Percentiles rank a stretch among this genome's conserved stretches.
Evolutionary conservation across 2,797 vertebrate genomes (phyloP).

Genomic region (Petrocephalus schoutedeni): DNA sequence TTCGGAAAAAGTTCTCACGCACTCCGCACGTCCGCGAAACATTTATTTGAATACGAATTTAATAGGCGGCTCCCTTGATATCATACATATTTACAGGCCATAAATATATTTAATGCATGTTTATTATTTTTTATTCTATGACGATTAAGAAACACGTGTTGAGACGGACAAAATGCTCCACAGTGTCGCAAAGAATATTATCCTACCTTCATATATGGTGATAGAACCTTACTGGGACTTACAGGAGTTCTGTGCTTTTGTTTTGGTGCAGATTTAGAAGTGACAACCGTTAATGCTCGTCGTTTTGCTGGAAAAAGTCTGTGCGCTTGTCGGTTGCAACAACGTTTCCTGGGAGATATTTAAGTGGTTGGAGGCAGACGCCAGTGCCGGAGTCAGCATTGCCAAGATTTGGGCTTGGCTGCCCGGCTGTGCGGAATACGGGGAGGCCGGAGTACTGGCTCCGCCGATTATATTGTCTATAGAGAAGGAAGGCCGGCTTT

Average conservation of each 20-base stretch:
- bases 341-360: conserved; percentile 79
- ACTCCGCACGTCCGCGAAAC: conserved; percentile 1
- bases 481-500: conserved; percentile 79
- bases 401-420: conserved; percentile 87
- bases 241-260: conserved; percentile 36
- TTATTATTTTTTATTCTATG: conserved; percentile 39
- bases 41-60: conserved; percentile 5
- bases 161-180: conserved; percentile 38
- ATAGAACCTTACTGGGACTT: conserved; percentile 48
- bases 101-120: conserved; percentile 64
- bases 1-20: background rate
- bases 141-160: conserved; percentile 35
- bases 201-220: conserved; percentile 76
- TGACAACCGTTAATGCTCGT: conserved; percentile 81
- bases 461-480: conserved; percentile 96
- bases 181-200: conserved; percentile 57
- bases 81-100: conserved; percentile 72
- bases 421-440: conserved; percentile 68
- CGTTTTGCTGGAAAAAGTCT: conserved; percentile 80
- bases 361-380: conserved; percentile 79
- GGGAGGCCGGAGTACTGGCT: conserved; percentile 65
- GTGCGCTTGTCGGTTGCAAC: conserved; percentile 61
- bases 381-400: conserved; percentile 82
- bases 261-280: conserved; percentile 60
- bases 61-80: conserved; percentile 41